Percentiles rank a stretch among this genome's conserved stretches.
phyloP scores from a whole-genome alignment of 2,113 vertebrate species.

The Apodemus speciosus region DNA sequence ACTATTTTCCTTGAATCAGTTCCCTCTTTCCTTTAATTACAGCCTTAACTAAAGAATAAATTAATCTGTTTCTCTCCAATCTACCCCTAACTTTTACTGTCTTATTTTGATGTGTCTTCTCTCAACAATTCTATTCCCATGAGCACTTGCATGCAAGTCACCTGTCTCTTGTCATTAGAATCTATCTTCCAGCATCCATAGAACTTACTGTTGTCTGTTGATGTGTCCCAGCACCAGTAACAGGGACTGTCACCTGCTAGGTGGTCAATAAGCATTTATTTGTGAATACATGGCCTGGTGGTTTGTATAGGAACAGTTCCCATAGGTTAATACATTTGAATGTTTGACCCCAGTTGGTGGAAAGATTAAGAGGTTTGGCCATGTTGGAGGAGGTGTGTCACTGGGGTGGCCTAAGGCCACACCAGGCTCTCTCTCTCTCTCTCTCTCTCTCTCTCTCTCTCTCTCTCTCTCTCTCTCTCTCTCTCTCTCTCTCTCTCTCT shows the following conservation, averaged over 20 bases:
- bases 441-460: neutral
- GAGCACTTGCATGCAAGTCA: neutral
- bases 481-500: too few relatives aligned
- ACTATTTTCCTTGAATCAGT: neutral
- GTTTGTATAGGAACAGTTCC: neutral
- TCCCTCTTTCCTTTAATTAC: neutral
- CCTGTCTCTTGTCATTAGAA: neutral
- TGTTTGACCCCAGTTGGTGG: neutral
- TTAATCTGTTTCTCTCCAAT: neutral
- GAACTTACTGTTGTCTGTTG: neutral
- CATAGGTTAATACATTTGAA: neutral
- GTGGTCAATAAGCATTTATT: neutral
- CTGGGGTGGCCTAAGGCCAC: neutral
- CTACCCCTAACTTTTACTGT: neutral
- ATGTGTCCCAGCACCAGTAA: neutral
- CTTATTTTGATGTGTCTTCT: neutral
- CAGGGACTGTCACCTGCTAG: neutral
- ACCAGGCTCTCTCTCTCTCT: neutral
- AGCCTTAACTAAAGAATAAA: neutral
- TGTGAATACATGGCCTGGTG: neutral
- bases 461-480: too few relatives aligned
- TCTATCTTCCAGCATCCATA: neutral
- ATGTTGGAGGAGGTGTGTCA: neutral
- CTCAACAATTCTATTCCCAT: neutral
- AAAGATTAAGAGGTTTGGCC: neutral